Base-by-base conservation (phyloP, 1,140 invertebrate genomes). In the Antheraea pernyi region DNA sequence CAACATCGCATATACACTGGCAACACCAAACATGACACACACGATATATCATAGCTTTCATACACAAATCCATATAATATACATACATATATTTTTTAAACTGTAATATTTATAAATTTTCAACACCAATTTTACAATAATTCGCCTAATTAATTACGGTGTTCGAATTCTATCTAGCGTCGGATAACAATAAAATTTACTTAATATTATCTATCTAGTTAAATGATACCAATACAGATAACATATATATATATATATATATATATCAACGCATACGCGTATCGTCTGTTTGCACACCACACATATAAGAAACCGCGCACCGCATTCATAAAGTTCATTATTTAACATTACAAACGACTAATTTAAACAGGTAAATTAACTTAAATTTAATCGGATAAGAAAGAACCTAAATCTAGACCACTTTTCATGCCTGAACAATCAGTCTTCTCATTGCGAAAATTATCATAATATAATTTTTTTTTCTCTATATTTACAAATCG, bases 391-490 rank as follows among this genome's bases (percentile, higher is more conserved):
- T 81, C 74, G 79, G 79, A 79, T 83, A 80, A 80, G 71, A 75
- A 91, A 74, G 13, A 91, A 84, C 74, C 81, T 87, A 88, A 85
- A 82, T 70, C 86, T 88, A 88, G 74, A 87, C 77, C 86, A 84
- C 81, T 79, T 74, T 82, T 83, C 85, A 89, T 80, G 83, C 86
- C 77, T 82, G 82, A 88, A 89, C 89, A 84, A 88, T 91, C 89
- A 91, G 89, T 91, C 89, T 91, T 91, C 87, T 91, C 89, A 86
- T 88, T 89, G 87, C 87, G 83, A 89, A 91, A 88, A 88, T 88
- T 89, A 86, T 85, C 80, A 81, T 85, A 83, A 75, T 72, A 39
- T 48, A 53, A 64, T 37, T 63, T 82, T 81, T 78, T 81, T 73
- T 53, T 76, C 76, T 77, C 75, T 72, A 59, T 82, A 77, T 77